These are phyloP conservation scores for Cyrtodaria siliqua DNA, from an alignment of 2,888 invertebrate genomes.

Conservation along the genomic window DNA sequence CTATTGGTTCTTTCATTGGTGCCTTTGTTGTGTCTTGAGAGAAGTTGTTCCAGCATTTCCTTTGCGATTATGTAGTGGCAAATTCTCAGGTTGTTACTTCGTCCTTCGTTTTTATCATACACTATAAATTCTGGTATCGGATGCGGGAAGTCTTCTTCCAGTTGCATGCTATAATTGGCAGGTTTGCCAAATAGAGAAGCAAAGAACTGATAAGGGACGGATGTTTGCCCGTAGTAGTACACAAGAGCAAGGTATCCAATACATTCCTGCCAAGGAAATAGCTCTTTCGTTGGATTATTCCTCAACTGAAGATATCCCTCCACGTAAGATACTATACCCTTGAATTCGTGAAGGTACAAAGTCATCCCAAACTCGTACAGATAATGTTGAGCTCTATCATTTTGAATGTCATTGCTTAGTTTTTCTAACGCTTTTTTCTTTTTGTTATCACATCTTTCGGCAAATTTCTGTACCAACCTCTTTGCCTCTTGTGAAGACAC, in stretches of 20 bases:
- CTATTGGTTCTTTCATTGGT: background rate
- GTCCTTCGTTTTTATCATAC: constrained; percentile 42
- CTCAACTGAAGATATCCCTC: background rate
- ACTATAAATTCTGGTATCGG: constrained; percentile 55
- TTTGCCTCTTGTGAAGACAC: constrained; percentile 55
- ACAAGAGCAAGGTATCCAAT: constrained; percentile 49
- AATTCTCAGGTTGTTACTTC: constrained; percentile 51
- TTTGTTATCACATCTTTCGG: constrained; percentile 35
- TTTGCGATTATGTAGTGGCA: constrained; percentile 61
- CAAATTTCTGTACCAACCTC: constrained; percentile 43
- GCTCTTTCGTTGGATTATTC: too few species aligned
- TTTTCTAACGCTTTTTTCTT: constrained; percentile 21
- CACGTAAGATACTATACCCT: constrained; percentile 3
- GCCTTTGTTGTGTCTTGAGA: constrained; percentile 23
- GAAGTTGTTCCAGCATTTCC: constrained; percentile 63
- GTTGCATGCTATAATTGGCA: constrained; percentile 34
- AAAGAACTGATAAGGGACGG: constrained; percentile 59
- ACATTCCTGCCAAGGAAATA: too few species aligned
- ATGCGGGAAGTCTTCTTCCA: constrained; percentile 56
- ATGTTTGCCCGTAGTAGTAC: constrained; percentile 57
- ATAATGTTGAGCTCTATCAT: constrained; percentile 20
- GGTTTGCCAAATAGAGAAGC: constrained; percentile 41
- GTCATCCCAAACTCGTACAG: constrained; percentile 64
- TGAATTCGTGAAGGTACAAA: constrained; percentile 54
- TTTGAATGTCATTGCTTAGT: constrained; percentile 29